Conservation (phyloP, 2,797 vertebrate species). For the Xenops minutus region DNA sequence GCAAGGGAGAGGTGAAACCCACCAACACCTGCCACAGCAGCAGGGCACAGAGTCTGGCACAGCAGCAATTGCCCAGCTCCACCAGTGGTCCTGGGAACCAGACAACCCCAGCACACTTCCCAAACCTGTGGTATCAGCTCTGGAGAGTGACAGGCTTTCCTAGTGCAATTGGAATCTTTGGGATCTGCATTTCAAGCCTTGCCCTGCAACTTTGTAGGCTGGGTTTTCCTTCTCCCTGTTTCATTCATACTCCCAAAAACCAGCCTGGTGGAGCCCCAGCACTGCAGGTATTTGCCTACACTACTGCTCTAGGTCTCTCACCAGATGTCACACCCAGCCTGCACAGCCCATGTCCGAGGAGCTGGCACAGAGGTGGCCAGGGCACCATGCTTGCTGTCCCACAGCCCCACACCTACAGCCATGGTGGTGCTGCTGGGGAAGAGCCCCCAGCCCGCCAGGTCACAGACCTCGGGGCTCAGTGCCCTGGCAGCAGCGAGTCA, state of each 20-base stretch:
- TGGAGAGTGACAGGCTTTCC: background rate
- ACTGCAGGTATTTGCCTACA: fast-evolving
- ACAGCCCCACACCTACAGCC: background rate
- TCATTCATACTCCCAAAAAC: background rate
- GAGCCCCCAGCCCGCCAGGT: fast-evolving
- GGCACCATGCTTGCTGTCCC: fast-evolving
- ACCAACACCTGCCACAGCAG: fast-evolving
- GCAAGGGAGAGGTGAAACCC: background rate
- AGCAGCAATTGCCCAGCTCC: background rate
- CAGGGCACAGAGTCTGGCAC: background rate
- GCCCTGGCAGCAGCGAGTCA: fast-evolving
- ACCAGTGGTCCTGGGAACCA: background rate
- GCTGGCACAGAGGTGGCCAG: background rate
- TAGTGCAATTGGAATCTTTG: fast-evolving
- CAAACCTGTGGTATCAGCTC: fast-evolving
- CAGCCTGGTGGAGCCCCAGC: background rate
- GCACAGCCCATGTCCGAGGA: background rate
- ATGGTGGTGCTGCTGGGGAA: fast-evolving
- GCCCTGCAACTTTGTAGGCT: fast-evolving
- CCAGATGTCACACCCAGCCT: background rate
- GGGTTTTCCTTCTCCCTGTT: background rate
- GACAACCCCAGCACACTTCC: background rate
- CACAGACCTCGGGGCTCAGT: too few relatives aligned
- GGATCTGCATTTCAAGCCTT: background rate
- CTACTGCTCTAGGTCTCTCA: background rate